A percentile compares a stretch with the other conserved stretches of the same genome.
Evolutionary conservation across 2,797 vertebrate species (phyloP).

Genomic region (Gambelia wislizenii): DNA sequence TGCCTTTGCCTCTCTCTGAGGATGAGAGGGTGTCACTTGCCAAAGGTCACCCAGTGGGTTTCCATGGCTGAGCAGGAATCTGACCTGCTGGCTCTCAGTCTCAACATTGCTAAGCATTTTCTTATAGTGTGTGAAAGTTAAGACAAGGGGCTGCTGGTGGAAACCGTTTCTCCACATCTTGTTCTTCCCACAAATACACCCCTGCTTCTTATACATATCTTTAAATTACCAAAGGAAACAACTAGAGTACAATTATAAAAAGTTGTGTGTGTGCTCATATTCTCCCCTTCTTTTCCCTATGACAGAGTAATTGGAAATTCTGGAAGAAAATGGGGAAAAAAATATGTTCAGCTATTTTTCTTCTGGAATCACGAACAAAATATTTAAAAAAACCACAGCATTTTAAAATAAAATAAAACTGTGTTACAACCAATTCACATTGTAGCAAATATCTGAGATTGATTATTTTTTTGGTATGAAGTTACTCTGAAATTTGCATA

Average conservation of each 20-base stretch:
- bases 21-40: no score
- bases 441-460: background rate
- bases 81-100: no score
- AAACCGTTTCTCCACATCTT: background rate
- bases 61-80: no score
- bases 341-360: background rate
- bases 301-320: background rate
- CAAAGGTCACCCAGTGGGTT: no score
- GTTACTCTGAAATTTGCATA: background rate
- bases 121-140: rapidly evolving
- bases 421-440: background rate
- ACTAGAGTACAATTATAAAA: no score
- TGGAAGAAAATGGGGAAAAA: no score
- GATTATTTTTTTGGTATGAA: background rate
- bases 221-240: background rate
- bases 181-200: no score
- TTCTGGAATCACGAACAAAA: background rate
- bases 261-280: background rate
- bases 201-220: background rate
- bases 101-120: background rate
- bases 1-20: no score
- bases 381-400: background rate
- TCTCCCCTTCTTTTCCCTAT: background rate
- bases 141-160: background rate
- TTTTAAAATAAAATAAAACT: background rate